phyloP scores from a whole-genome alignment of 1,140 invertebrate species.

The Piezodorus guildinii region DNA sequence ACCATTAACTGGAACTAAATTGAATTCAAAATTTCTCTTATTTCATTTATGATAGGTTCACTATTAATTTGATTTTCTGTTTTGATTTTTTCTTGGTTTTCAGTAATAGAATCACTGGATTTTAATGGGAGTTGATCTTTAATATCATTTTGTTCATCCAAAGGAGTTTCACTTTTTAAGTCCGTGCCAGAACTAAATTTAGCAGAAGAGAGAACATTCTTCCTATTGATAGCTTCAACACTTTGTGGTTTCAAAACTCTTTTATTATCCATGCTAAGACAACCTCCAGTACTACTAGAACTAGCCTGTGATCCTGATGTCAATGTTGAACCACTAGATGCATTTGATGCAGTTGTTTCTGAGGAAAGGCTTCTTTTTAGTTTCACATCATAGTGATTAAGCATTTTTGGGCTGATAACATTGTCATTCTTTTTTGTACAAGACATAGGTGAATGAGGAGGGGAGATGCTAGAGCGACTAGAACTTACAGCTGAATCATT shows the following conservation, averaged over 20 bases:
- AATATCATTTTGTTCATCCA: no score
- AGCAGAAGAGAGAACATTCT: conserved; percentile 76
- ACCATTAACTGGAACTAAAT: neutral
- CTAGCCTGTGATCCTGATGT: conserved; percentile 51
- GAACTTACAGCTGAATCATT: conserved; percentile 76
- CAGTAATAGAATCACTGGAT: no score
- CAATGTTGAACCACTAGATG: conserved; percentile 44
- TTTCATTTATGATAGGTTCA: no score
- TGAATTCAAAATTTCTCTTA: no score
- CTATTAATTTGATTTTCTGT: no score
- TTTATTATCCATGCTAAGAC: conserved; percentile 38
- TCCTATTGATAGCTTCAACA: conserved; percentile 69
- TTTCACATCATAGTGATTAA: conserved; percentile 37
- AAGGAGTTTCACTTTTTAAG: conserved; percentile 40
- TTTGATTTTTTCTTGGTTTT: no score
- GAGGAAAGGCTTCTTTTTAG: conserved; percentile 44
- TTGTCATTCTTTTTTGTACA: conserved; percentile 29
- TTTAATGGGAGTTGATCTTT: no score
- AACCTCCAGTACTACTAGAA: conserved; percentile 43
- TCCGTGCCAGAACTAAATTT: conserved; percentile 67
- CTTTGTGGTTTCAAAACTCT: conserved; percentile 61
- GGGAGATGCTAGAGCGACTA: conserved; percentile 57
- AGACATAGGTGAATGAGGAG: conserved; percentile 46
- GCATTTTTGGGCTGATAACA: conserved; percentile 35
- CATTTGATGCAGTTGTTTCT: conserved; percentile 47